These are phyloP conservation scores for Gnatocerus cornutus DNA, from an alignment of 2,888 invertebrate genomes.

Conservation along the genomic window DNA sequence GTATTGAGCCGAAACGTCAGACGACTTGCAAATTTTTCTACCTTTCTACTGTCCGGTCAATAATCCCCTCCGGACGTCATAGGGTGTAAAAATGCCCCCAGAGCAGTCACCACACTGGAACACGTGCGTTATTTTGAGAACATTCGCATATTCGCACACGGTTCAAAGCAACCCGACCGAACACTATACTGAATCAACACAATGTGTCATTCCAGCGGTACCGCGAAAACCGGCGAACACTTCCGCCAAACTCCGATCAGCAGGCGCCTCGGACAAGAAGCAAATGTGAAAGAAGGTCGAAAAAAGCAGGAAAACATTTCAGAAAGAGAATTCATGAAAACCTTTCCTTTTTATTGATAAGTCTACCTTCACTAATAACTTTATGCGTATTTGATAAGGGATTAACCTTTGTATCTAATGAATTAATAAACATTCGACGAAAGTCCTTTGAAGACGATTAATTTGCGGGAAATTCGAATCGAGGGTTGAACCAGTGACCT, in stretches of 20 bases:
- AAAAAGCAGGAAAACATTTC: background rate
- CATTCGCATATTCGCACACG: conserved; percentile 44
- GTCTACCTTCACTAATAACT: background rate
- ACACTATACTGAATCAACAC: conserved; percentile 51
- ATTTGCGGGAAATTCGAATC: conserved; percentile 16
- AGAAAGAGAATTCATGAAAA: background rate
- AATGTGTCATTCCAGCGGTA: conserved; percentile 52
- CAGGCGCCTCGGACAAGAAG: conserved; percentile 43
- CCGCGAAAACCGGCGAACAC: conserved; percentile 47
- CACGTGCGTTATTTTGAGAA: conserved; percentile 36
- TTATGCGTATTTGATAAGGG: no score
- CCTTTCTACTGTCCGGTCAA: conserved; percentile 24
- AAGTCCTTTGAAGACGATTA: background rate
- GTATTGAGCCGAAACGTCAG: conserved; percentile 22
- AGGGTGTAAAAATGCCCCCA: background rate
- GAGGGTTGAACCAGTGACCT: background rate
- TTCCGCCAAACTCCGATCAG: conserved; percentile 50
- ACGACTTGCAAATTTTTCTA: background rate
- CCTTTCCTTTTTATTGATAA: background rate
- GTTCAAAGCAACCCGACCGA: conserved; percentile 46
- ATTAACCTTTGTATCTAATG: background rate
- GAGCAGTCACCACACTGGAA: conserved; percentile 11
- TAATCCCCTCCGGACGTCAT: conserved; percentile 32
- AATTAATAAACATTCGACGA: conserved; percentile 1
- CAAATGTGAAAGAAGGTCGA: conserved; percentile 15